Base-by-base conservation (phyloP, 1,140 invertebrate genomes). In the Octopus bimaculoides region DNA sequence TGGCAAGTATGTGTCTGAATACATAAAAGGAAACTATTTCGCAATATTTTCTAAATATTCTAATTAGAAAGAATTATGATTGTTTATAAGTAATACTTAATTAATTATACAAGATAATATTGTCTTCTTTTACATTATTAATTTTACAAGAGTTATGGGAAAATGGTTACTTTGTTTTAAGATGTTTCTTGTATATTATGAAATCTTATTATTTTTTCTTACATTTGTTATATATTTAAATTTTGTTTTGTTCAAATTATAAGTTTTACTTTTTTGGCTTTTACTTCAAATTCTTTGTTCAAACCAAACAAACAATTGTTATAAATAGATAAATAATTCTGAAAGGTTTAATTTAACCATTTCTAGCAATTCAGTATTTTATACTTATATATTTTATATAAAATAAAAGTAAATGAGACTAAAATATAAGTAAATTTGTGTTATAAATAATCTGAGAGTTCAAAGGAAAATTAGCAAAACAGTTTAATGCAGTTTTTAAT, bases 171-270 rank as follows among this genome's bases (percentile, higher is more conserved):
- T 66, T 66, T 66, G 26, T 41, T 66, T 66, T 14, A 66, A 66
- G 12, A 66, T n/a, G n/a, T 14, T 14, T 14, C n/a, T 14, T 66
- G 61, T 66, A n/a, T 14, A 14, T 66, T 14, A n/a, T 66, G 12
- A n/a, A 14, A n/a, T 66, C n/a, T 66, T n/a, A 66, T 66, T n/a
- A 66, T 12, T 66, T 66, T 66, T 66, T 66, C n/a, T 66, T 66
- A 66, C n/a, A 3, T 66, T 14, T 66, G 61, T 14, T 14, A 66
- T 66, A 3, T 66, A n/a, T 14, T 66, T 14, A 14, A 14, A 14
- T 66, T 12, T 66, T 66, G 61, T 66, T 66, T 14, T 66, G 61
- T 12, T 14, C 2, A 66, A 66, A 66, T 66, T 14, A 66, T 66
- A 2, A 14, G 2, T 66, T 66, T 66, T 66, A n/a, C 61, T 66